Evolutionary conservation across 2,888 invertebrate species (phyloP), one percentile per base, ranked within the genome.

Genomic region (Habrosyne pyritoides): DNA sequence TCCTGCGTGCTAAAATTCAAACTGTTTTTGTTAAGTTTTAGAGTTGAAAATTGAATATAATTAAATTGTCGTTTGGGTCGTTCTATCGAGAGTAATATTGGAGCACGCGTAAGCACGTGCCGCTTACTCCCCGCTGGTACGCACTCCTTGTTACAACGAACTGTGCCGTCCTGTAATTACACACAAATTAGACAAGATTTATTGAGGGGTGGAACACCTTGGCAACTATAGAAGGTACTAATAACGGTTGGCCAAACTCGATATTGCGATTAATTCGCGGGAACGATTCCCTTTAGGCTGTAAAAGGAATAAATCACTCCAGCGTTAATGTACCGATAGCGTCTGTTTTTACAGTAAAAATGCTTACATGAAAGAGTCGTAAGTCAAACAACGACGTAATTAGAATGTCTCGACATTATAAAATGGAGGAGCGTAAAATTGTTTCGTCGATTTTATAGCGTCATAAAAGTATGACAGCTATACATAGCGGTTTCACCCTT

Each of bases 111-210:
- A 85, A 87, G 90, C 91, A 91, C 92, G 92, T 92, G 91, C 89
- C 89, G 76, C 69, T 67, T 70, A 76, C 87, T 82, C 91, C 91
- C 91, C 83, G 91, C 89, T 86, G 88, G 80, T 88, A 89, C 89
- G 88, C 89, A 89, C 86, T 91, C 89, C 91, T 91, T 86, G 92
- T 90, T 88, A 89, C 89, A 82, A 74, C 79, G 87, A 87, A 86
- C 89, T 87, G 86, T 84, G 81, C 89, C 84, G 85, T 86, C 85
- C 90, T 89, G 90, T 92, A 92, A 92, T 92, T 91, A 92, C 92
- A 91, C 91, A 92, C 91, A 92, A 92, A 92, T 92, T 92, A 92
- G 91, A 90, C 89, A 91, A 92, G 91, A 92, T 92, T 92, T 92
- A 92, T 91, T 78, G 91, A 86, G 89, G 92, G 92, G 91, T 87